Evolutionary conservation across 2,797 vertebrate genomes (phyloP).

Genomic region (Bufotes viridis): DNA sequence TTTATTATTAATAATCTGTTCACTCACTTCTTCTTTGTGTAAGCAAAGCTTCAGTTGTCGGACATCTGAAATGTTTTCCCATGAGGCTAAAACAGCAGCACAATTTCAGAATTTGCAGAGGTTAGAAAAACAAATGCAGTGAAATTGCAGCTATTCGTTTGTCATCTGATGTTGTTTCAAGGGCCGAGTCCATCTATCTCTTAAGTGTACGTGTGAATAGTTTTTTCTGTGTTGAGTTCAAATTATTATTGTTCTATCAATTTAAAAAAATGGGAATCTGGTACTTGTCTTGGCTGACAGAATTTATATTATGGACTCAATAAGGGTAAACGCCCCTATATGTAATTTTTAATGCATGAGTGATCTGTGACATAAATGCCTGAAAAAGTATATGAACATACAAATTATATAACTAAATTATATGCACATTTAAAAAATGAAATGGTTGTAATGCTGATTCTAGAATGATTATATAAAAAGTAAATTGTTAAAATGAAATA

Average conservation of each 20-base stretch:
- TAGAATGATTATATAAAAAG: no score
- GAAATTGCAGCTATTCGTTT: conserved; percentile 58
- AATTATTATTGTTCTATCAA: conserved; percentile 29
- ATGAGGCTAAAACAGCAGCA: conserved; percentile 41
- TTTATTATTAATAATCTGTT: conserved; percentile 40
- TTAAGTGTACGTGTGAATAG: conserved; percentile 33
- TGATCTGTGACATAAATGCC: background rate
- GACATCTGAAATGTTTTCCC: conserved; percentile 41
- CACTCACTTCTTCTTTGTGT: conserved; percentile 26
- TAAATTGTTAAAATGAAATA: no score
- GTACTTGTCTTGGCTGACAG: conserved; percentile 25
- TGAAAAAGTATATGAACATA: no score
- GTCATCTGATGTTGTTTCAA: conserved; percentile 52
- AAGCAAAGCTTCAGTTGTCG: conserved; percentile 33
- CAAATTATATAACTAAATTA: background rate
- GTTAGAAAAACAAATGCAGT: conserved; percentile 51
- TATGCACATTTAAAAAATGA: background rate
- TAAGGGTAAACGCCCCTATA: conserved; percentile 3
- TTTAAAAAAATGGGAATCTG: conserved; percentile 35
- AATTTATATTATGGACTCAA: conserved; percentile 28
- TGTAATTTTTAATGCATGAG: background rate
- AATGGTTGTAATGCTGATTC: background rate
- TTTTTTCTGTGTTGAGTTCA: conserved; percentile 33
- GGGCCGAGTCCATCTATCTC: conserved; percentile 54
- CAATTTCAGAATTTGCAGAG: conserved; percentile 49